Evolutionary conservation across 1,140 invertebrate species (phyloP).

Genomic region (Platyura marginata): DNA sequence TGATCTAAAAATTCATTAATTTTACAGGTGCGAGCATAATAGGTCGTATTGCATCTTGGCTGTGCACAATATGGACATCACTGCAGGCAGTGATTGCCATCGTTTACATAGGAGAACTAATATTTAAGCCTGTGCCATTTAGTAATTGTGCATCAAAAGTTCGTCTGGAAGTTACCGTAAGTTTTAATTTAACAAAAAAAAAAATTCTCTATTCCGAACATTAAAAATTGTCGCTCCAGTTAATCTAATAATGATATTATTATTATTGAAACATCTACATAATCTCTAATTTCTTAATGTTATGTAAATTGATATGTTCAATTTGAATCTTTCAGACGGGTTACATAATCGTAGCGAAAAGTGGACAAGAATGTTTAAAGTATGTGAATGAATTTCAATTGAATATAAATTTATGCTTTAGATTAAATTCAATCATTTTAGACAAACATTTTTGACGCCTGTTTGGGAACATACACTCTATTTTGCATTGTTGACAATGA

Average conservation of each 20-base stretch:
- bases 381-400: background rate
- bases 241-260: too few species aligned
- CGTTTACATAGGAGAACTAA: constrained; percentile 21
- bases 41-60: constrained; percentile 21
- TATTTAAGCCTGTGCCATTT: constrained; percentile 16
- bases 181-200: too few species aligned
- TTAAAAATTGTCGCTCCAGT: too few species aligned
- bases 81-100: constrained; percentile 20
- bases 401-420: background rate
- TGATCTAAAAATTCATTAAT: background rate
- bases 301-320: too few species aligned
- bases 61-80: constrained; percentile 21
- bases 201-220: too few species aligned
- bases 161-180: background rate
- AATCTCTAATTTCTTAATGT: too few species aligned
- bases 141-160: constrained; percentile 11
- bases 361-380: background rate
- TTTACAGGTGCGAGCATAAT: constrained; percentile 19
- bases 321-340: constrained; percentile 10
- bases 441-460: constrained; percentile 19
- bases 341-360: constrained; percentile 13
- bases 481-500: constrained; percentile 19
- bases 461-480: constrained; percentile 21
- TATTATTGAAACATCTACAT: too few species aligned
- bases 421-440: background rate